Evolutionary conservation across 2,888 invertebrate species (phyloP), one percentile per base, ranked within the genome.

Genomic region (Amiota mariae): DNA sequence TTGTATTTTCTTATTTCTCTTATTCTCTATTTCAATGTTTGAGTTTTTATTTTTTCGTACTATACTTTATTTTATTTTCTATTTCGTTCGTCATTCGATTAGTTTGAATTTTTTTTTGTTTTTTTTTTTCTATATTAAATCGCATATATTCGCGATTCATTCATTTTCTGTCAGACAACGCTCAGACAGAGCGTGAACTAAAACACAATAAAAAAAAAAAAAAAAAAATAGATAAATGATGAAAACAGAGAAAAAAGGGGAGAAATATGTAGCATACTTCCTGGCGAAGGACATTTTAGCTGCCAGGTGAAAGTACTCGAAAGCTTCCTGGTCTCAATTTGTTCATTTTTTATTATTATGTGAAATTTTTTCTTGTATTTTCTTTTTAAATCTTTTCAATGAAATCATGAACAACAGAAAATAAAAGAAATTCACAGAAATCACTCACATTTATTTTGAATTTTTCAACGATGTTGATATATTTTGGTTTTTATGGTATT

Each of bases 291-390:
- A 68, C 67, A 24, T 68, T 68, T n/a, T 78, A 75, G 80, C 79
- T 84, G 74, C 75, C 81, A 85, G 83, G 83, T 83, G 83, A 85
- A 83, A 83, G 85, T 83, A 78, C 80, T 81, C 76, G 15, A 59
- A 67, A 73, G 64, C 71, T 74, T 77, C 64, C 71, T 81, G 36
- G 36, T 36, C 6, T 36, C 36, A 36, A 6, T 64, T 56, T 47
- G 46, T 47, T 54, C 12, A n/a, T 47, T 72, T 72, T 72, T 72
- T n/a, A n/a, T n/a, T n/a, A n/a, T n/a, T n/a, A n/a, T 54, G 10
- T 64, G 13, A 78, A 74, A 75, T 74, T 61, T n/a, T 51, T 71
- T 47, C 24, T 54, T 71, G 11, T 36, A 24, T 74, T 54, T 76
- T 72, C 71, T 71, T 64, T 64, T 66, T 67, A 13, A 51, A 66